These are phyloP conservation scores for Bradypodion pumilum DNA, from an alignment of 2,797 vertebrate species.

Conservation along the genomic window DNA sequence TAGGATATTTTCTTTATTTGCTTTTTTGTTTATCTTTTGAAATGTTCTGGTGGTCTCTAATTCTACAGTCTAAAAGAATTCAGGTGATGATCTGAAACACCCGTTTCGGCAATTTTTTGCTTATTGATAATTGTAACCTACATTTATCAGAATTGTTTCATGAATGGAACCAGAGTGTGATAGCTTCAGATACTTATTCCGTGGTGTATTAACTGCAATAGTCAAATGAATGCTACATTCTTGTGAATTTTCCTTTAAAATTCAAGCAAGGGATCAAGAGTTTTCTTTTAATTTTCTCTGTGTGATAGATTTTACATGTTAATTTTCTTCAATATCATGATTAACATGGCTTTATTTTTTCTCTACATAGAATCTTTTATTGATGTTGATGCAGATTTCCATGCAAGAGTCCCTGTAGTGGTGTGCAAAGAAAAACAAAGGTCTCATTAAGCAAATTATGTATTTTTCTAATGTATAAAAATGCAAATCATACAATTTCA, in stretches of 20 bases:
- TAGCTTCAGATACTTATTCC: background rate
- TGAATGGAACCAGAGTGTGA: background rate
- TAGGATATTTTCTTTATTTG: background rate
- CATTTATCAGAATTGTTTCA: background rate
- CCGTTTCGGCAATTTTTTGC: background rate
- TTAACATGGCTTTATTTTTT: conserved; percentile 51
- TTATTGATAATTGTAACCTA: background rate
- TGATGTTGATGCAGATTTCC: conserved; percentile 92
- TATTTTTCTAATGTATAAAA: conserved; percentile 65
- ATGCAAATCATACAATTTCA: conserved; percentile 53
- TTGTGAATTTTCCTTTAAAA: background rate
- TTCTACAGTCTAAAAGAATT: conserved; percentile 5
- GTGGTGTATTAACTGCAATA: background rate
- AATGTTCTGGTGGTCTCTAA: background rate
- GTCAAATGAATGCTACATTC: background rate
- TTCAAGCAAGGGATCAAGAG: background rate
- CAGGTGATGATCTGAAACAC: background rate
- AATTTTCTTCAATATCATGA: conserved; percentile 23
- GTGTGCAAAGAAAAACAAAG: conserved; percentile 92
- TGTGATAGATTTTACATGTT: background rate
- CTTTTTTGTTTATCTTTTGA: background rate
- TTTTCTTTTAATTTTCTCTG: background rate
- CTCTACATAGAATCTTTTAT: conserved; percentile 80
- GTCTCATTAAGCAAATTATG: conserved; percentile 74
- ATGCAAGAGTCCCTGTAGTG: conserved; percentile 90